phyloP scores from a whole-genome alignment of 2,888 invertebrate genomes.

The Aporophyla lueneburgensis region DNA sequence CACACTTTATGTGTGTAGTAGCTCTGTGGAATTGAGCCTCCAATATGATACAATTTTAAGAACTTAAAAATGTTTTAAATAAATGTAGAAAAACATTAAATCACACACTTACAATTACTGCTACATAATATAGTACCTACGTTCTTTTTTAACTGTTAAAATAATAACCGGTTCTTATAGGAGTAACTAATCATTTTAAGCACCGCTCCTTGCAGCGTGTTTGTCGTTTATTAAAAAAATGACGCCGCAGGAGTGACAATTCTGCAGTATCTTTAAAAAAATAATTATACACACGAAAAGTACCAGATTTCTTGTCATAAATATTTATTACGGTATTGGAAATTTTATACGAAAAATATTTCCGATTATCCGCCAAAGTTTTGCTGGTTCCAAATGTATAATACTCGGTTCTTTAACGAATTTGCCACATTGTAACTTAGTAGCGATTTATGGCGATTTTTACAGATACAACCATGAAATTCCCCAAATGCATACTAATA shows the following conservation, averaged over 20 bases:
- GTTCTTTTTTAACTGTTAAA: not conserved
- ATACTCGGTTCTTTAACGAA: not conserved
- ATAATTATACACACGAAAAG: too few species aligned
- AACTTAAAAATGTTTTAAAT: conserved; percentile 9
- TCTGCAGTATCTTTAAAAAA: too few species aligned
- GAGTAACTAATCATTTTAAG: not conserved
- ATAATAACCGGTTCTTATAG: not conserved
- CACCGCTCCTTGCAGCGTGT: too few species aligned
- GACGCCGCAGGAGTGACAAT: not conserved
- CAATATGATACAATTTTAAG: not conserved
- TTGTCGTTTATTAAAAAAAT: too few species aligned
- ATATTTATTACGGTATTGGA: too few species aligned
- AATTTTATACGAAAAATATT: too few species aligned
- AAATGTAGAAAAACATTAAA: not conserved
- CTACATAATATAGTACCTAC: not conserved
- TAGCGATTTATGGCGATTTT: too few species aligned
- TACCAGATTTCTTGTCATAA: too few species aligned
- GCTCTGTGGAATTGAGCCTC: not conserved
- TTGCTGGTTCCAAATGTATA: not conserved
- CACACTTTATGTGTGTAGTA: not conserved
- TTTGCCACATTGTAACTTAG: not conserved
- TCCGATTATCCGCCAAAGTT: not conserved
- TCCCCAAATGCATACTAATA: not conserved
- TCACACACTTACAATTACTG: not conserved
- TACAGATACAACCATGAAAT: not conserved